Evolutionary conservation across 2,888 invertebrate genomes (phyloP).

Genomic region (Tinea trinotella): DNA sequence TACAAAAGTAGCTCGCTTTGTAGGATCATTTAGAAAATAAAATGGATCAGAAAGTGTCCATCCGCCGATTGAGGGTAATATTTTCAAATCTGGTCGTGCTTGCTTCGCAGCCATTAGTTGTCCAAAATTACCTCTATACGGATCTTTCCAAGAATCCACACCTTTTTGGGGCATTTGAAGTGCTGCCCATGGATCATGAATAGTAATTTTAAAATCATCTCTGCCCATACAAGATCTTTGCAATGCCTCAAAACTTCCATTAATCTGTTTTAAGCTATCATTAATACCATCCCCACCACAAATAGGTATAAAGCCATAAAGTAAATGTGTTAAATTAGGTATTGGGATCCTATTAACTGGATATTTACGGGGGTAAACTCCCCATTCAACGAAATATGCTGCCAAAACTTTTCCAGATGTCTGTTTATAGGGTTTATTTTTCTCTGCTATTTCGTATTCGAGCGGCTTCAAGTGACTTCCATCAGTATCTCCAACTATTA

Average conservation of each 20-base stretch:
- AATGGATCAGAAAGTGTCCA: slow-evolving; percentile 66
- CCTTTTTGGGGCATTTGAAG: slow-evolving; percentile 64
- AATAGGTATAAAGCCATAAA: slow-evolving; percentile 64
- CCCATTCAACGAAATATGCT: slow-evolving; percentile 65
- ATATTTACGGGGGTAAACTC: slow-evolving; percentile 61
- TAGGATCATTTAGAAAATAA: slow-evolving; percentile 56
- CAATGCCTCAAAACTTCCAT: slow-evolving; percentile 65
- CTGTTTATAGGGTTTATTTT: slow-evolving; percentile 60
- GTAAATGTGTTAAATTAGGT: slow-evolving; percentile 57
- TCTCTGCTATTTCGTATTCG: slow-evolving; percentile 51
- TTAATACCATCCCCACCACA: slow-evolving; percentile 66
- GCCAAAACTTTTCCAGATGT: slow-evolving; percentile 63
- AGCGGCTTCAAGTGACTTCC: slow-evolving; percentile 61
- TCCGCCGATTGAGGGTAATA: slow-evolving; percentile 60
- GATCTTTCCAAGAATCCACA: slow-evolving; percentile 61
- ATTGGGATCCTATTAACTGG: slow-evolving; percentile 57
- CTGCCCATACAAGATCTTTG: slow-evolving; percentile 63
- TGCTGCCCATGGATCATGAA: slow-evolving; percentile 65
- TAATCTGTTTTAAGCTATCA: slow-evolving; percentile 65
- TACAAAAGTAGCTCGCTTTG: slow-evolving; percentile 54
- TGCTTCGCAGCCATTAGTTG: slow-evolving; percentile 64
- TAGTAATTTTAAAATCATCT: slow-evolving; percentile 64
- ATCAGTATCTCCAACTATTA: slow-evolving; percentile 60
- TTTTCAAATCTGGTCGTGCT: slow-evolving; percentile 56
- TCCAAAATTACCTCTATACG: slow-evolving; percentile 65